Conservation (phyloP, 1,140 invertebrate genomes). For the Macrobrachium rosenbergii region DNA sequence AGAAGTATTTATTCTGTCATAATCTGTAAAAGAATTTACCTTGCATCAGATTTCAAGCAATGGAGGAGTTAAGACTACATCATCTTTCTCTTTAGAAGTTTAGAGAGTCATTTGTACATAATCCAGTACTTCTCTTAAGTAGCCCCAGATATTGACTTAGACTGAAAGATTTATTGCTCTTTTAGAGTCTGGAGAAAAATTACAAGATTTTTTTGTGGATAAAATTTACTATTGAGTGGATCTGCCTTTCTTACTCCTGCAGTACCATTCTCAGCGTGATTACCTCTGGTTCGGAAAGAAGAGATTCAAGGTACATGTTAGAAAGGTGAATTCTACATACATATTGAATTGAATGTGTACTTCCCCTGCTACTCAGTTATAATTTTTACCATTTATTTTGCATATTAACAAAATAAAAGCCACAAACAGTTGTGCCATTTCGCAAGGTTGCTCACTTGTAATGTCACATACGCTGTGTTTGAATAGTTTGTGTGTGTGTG, state of each 20-base stretch:
- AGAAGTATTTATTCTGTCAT: too few relatives aligned
- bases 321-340: conserved; percentile 50
- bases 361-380: conserved; percentile 35
- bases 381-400: conserved; percentile 28
- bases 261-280: conserved; percentile 55
- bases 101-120: too few relatives aligned
- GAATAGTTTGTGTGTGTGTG: conserved; percentile 4
- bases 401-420: conserved; percentile 29
- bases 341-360: conserved; percentile 43
- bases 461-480: conserved; percentile 30
- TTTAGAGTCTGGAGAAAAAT: too few relatives aligned
- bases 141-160: too few relatives aligned
- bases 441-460: conserved; percentile 28
- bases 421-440: conserved; percentile 27
- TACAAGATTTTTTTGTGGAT: too few relatives aligned
- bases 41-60: too few relatives aligned
- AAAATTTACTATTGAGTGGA: conserved; percentile 9
- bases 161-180: too few relatives aligned
- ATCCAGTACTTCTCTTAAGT: too few relatives aligned
- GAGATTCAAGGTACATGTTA: conserved; percentile 47
- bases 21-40: too few relatives aligned
- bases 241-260: conserved; percentile 51
- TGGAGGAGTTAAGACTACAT: too few relatives aligned
- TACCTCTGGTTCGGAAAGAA: conserved; percentile 46
- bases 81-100: too few relatives aligned